Percentiles rank a stretch among this genome's conserved stretches.
Conservation (phyloP, 1,140 invertebrate genomes). For the Condylostylus longicornis region DNA sequence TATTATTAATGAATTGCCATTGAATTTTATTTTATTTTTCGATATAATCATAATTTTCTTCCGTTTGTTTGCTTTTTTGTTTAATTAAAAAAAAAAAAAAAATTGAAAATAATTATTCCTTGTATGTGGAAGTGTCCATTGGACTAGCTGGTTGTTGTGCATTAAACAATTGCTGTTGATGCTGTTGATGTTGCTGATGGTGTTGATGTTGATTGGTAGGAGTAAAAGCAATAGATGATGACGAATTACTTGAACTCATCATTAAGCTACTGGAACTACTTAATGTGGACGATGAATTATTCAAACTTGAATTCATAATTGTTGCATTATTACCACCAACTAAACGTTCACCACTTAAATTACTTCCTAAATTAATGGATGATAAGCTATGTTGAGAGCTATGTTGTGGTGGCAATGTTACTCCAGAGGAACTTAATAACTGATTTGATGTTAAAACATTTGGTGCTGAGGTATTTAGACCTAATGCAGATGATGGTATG, state of each 20-base stretch:
- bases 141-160: conserved; percentile 50
- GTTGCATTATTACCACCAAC: conserved; percentile 11
- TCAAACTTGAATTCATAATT: conserved; percentile 21
- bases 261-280: conserved; percentile 17
- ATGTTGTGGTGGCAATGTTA: background rate
- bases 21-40: too few relatives aligned
- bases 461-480: conserved; percentile 31
- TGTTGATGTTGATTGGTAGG: conserved; percentile 22
- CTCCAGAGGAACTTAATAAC: conserved; percentile 12
- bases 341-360: conserved; percentile 16
- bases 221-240: conserved; percentile 12
- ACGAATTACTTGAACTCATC: conserved; percentile 17
- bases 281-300: conserved; percentile 20
- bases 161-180: conserved; percentile 25
- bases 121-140: conserved; percentile 43
- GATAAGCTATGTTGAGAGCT: background rate
- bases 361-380: conserved; percentile 1
- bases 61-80: too few relatives aligned
- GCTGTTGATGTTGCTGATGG: conserved; percentile 23
- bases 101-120: conserved; percentile 18
- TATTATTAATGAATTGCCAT: too few relatives aligned
- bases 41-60: too few relatives aligned
- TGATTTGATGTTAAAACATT: conserved; percentile 27
- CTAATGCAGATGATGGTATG: conserved; percentile 36
- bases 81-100: background rate